Conservation (phyloP, 2,797 vertebrate genomes). For the Neosilurus mollespiculum region DNA sequence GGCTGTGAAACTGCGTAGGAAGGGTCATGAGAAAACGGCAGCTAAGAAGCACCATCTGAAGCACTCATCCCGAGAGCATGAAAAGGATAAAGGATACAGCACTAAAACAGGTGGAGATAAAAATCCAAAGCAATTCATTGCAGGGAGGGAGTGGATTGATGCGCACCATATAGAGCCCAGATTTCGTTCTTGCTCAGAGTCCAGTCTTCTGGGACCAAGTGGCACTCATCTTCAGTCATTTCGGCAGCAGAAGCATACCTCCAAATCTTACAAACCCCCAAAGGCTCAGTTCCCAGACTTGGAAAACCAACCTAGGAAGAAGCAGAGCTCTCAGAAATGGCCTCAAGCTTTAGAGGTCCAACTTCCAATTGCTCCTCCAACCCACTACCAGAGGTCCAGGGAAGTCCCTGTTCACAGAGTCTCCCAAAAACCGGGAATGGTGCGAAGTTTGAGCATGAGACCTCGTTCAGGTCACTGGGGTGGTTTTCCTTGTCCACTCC, state of each 20-base stretch:
- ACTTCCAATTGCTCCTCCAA: constrained; percentile 55
- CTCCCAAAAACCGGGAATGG: constrained; percentile 61
- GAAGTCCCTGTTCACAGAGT: constrained; percentile 51
- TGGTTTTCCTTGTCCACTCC: constrained; percentile 54
- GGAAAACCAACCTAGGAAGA: constrained; percentile 62
- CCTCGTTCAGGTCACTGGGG: constrained; percentile 65
- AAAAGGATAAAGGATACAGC: constrained; percentile 56
- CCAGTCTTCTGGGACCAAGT: constrained; percentile 73
- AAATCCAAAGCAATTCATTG: constrained; percentile 57
- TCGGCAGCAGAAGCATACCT: constrained; percentile 55
- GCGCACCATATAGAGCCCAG: constrained; percentile 64
- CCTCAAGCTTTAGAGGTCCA: constrained; percentile 73
- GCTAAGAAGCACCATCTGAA: constrained; percentile 66
- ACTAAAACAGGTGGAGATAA: constrained; percentile 57
- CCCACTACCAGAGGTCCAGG: constrained; percentile 65
- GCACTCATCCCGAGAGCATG: constrained; percentile 67
- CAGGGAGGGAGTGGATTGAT: constrained; percentile 53
- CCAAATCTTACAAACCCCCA: constrained; percentile 63
- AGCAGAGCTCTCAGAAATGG: constrained; percentile 75
- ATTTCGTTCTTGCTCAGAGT: constrained; percentile 80
- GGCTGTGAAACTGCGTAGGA: constrained; percentile 77
- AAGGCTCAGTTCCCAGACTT: constrained; percentile 60
- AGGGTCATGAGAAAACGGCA: constrained; percentile 71
- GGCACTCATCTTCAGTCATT: constrained; percentile 61
- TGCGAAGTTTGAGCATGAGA: constrained; percentile 61